Base-by-base conservation (phyloP, 1,140 invertebrate species). In the Pygmarrhopalites habei region DNA sequence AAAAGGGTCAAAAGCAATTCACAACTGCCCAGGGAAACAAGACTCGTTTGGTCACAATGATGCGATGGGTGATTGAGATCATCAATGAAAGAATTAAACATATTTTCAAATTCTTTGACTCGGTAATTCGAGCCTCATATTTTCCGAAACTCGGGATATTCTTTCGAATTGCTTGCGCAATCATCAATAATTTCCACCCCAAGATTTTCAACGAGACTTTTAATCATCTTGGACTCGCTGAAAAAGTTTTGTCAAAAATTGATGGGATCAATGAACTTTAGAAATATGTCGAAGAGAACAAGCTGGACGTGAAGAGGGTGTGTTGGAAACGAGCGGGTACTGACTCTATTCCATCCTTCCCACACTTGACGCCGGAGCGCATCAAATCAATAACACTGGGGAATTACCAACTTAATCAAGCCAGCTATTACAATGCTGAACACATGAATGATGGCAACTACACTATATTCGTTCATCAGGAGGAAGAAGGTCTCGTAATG, bases 1-100 rank as follows among this genome's bases (percentile, higher is more conserved):
- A 30, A 30, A 58, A 58, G n/a, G 5, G 21, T 21, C 44, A 30
- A 32, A 44, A 51, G 35, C 60, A 58, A 30, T 62, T 62, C 28
- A 51, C 15, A 30, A 26, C 23, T 2, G 32, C 5, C 17, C 35
- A 58, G 26, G 60, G 53, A 7, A 62, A 62, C 32, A 5, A 43
- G 4, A 41, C 53, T 7, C n/a, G 60, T 15, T 17, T 12, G 3
- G 39, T 62, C 15, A 62, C 60, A 12, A 57, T 58, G 53, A 30
- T 28, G 14, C 28, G 65, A 21, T 66, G 59, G 59, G 25, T 57
- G 1, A 58, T 66, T 17, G 60, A 66, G 51, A n/a, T 21, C 17
- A 30, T 53, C 7, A 62, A 62, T 58, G 65, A 55, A 15, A 19
- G 56, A 29, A 14, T 62, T 0, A 62, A 66, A 25, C 49, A 62